A percentile compares a stretch with the other conserved stretches of the same genome.
Evolutionary conservation across 2,797 vertebrate species (phyloP).

Genomic region (Muscicapa striata): DNA sequence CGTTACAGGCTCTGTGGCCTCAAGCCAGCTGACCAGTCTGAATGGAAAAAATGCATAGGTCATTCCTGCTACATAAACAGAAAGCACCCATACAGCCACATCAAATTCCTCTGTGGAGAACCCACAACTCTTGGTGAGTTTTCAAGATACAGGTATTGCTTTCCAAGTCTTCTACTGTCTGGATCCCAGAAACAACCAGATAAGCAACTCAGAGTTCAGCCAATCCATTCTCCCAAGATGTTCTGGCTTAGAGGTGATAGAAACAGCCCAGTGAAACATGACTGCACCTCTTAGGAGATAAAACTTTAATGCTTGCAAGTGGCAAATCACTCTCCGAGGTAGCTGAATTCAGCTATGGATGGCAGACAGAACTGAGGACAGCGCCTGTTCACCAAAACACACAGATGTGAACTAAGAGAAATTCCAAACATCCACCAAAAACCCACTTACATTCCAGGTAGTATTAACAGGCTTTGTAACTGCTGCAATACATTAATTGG

Average conservation of each 20-base stretch:
- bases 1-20: background rate
- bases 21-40: background rate
- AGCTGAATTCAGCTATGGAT: background rate
- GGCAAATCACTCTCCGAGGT: background rate
- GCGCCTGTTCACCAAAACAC: background rate
- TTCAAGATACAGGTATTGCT: background rate
- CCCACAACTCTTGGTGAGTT: background rate
- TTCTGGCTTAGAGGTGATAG: background rate
- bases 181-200: background rate
- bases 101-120: background rate
- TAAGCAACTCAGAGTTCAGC: background rate
- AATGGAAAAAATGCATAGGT: background rate
- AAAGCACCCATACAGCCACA: rapidly evolving
- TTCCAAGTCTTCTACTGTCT: background rate
- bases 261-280: background rate
- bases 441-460: background rate
- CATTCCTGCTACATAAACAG: background rate
- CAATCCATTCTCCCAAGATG: background rate
- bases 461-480: background rate
- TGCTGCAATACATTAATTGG: background rate
- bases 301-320: background rate
- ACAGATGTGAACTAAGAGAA: background rate
- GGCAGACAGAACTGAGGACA: background rate
- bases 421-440: background rate
- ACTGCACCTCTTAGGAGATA: background rate